A percentile compares a stretch with the other conserved stretches of the same genome.
Evolutionary conservation across 2,113 vertebrate species (phyloP).

Genomic region (Sus scrofa): DNA sequence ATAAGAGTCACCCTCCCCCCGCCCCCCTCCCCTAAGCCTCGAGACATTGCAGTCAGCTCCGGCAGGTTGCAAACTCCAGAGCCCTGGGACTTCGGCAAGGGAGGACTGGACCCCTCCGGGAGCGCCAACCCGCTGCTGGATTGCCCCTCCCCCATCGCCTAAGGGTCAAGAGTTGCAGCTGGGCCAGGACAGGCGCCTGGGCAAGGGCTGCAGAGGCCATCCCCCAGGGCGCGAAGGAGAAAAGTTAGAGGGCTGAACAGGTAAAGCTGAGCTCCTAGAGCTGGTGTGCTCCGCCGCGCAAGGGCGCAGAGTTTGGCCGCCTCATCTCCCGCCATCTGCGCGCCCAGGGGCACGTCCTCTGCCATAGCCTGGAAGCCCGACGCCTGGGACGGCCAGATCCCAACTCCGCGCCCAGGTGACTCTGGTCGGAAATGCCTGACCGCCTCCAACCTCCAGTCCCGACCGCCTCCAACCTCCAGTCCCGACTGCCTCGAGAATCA

Average conservation of each 20-base stretch:
- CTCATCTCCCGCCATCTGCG: constrained; percentile 42
- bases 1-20: not conserved
- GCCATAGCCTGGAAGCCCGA: not conserved
- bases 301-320: constrained; percentile 69
- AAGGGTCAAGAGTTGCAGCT: constrained; percentile 26
- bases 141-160: constrained; percentile 42
- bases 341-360: constrained; percentile 51
- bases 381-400: not conserved
- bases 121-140: not conserved
- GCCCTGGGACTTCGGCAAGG: not conserved
- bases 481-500: constrained; percentile 16
- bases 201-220: not conserved
- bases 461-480: not conserved
- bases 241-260: constrained; percentile 79
- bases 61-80: constrained; percentile 9
- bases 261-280: constrained; percentile 40
- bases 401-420: not conserved
- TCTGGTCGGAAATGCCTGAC: not conserved
- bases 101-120: not conserved
- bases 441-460: not conserved
- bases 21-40: not conserved
- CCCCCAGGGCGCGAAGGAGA: constrained; percentile 65
- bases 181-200: not conserved
- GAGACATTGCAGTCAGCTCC: not conserved
- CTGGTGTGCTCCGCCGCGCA: constrained; percentile 44